Conservation (phyloP, 2,113 vertebrate species). For the Myxocyprinus asiaticus region DNA sequence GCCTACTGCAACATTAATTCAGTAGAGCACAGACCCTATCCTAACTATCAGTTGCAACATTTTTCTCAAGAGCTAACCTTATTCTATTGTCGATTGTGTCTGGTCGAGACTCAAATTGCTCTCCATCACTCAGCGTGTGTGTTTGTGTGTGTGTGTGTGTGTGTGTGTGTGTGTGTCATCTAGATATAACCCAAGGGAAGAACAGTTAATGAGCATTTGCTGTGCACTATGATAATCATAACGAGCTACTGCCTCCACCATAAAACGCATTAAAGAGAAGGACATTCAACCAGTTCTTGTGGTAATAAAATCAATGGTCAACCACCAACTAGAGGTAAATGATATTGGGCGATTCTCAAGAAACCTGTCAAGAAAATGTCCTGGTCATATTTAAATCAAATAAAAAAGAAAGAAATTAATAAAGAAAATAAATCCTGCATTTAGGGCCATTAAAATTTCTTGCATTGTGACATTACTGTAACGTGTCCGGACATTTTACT, state of each 20-base stretch:
- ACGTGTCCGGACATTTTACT: too few species aligned
- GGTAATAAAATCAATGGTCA: neutral
- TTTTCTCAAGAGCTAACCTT: constrained; percentile 35
- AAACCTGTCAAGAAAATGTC: too few species aligned
- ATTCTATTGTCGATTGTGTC: constrained; percentile 38
- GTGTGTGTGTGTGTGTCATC: constrained; percentile 1
- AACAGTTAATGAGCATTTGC: constrained; percentile 52
- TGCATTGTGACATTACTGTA: too few species aligned
- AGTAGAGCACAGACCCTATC: neutral
- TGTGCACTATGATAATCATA: constrained; percentile 49
- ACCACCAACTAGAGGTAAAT: neutral
- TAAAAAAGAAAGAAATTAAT: too few species aligned
- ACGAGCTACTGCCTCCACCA: constrained; percentile 42
- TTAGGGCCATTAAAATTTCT: too few species aligned
- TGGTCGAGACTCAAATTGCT: constrained; percentile 9
- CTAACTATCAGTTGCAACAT: constrained; percentile 26
- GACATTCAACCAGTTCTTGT: constrained; percentile 31
- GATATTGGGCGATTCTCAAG: neutral
- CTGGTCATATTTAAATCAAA: too few species aligned
- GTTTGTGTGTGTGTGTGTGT: too few species aligned
- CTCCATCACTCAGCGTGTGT: too few species aligned
- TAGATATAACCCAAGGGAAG: constrained; percentile 32
- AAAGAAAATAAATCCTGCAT: too few species aligned
- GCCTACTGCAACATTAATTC: constrained; percentile 1
- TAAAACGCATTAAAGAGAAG: constrained; percentile 48